Evolutionary conservation across 2,113 vertebrate genomes (phyloP).

Genomic region (Eulacestoma nigropectus): DNA sequence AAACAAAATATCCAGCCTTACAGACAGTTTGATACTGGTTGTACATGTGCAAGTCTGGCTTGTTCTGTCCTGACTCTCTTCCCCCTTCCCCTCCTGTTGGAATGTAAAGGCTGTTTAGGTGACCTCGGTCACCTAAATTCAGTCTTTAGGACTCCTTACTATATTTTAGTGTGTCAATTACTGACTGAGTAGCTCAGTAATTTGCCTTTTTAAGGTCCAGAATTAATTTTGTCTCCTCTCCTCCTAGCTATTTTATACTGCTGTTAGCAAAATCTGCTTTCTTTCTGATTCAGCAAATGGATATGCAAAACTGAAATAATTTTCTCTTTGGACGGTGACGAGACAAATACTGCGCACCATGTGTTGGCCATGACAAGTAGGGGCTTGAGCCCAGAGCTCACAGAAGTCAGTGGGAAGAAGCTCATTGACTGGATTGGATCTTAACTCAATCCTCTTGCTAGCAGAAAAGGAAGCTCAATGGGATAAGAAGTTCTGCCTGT

Average conservation of each 20-base stretch:
- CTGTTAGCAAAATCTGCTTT: neutral
- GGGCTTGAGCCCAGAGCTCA: neutral
- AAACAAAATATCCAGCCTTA: neutral
- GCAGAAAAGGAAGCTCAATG: neutral
- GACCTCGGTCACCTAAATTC: neutral
- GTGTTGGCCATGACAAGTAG: neutral
- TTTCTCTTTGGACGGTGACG: neutral
- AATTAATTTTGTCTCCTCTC: neutral
- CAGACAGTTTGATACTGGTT: neutral
- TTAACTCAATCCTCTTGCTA: neutral
- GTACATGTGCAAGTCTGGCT: neutral
- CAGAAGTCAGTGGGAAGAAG: neutral
- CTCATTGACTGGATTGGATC: neutral
- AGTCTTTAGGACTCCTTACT: neutral
- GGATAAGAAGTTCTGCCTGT: neutral
- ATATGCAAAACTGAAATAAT: neutral
- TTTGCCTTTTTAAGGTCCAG: neutral
- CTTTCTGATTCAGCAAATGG: neutral
- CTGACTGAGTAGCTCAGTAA: neutral
- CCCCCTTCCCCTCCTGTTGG: rapidly evolving
- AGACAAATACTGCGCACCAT: neutral
- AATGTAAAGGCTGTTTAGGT: neutral
- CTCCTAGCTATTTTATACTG: neutral
- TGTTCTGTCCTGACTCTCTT: neutral
- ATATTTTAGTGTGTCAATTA: neutral